Evolutionary conservation across 2,797 vertebrate species (phyloP), one percentile per base, ranked within the genome.

Genomic region (Gallinago nigripennis): DNA sequence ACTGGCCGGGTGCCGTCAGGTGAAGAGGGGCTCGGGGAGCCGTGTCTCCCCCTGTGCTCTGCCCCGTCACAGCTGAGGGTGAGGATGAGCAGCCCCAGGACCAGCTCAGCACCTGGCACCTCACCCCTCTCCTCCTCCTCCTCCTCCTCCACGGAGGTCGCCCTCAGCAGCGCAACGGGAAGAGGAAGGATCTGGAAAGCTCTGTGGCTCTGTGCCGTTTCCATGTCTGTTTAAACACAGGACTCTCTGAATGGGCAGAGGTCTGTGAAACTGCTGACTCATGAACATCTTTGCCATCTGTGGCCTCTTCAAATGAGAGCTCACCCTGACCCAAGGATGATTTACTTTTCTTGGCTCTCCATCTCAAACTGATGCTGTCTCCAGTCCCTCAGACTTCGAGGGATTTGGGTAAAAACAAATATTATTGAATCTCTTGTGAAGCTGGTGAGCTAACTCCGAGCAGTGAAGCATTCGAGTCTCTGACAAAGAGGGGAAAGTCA

Each of bases 261-360:
- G 77, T 68, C 71, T 87, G 56, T 85, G 87, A 86, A 87, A 92
- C 31, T 64, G 87, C 81, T 95, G 78, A 96, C 85, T 82, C 79
- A 77, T 66, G 35, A 84, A 82, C 46, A 61, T 84, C 53, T 73
- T 73, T 86, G 77, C 64, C 72, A 51, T 86, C 91, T 84, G 83
- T 94, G 94, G 91, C 85, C 58, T 70, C 82, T 93, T 88, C 85
- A 95, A 90, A 92, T 54, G 50, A 84, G 20, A 73, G 71, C 39
- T 91, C 65, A 61, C 71, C 28, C 86, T 61, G 73, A 88, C 60
- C 45, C 78, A 77, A 86, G 75, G 89, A 88, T 86, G 54, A 90
- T 95, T 94, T 95, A 93, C 83, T 94, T 94, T 82, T 94, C 77
- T 91, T 91, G 95, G 85, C 60, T 86, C 41, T 31, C 94, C 64